Percentiles rank a stretch among this genome's conserved stretches.
Evolutionary conservation across 92 coral and sea anemone species (phyloP).

Genomic region (Montipora capitata): DNA sequence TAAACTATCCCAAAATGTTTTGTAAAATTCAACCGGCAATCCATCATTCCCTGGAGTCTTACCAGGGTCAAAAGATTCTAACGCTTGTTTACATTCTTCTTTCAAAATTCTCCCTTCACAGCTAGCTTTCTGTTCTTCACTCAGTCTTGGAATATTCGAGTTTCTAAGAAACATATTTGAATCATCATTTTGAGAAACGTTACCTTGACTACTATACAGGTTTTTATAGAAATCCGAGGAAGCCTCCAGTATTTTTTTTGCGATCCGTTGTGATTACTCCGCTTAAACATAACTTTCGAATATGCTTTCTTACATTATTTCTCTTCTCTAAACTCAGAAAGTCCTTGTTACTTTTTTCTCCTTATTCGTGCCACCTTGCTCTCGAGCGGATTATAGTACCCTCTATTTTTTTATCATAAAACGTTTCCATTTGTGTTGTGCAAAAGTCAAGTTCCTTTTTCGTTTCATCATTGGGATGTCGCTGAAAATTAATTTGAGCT

Average conservation of each 20-base stretch:
- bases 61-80: background rate
- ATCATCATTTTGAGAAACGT: no score
- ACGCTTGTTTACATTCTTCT: no score
- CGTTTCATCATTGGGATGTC: constrained; percentile 4
- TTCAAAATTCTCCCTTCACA: no score
- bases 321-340: constrained; percentile 26
- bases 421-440: background rate
- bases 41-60: constrained; percentile 10
- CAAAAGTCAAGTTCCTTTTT: constrained; percentile 2
- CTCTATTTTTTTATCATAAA: constrained; percentile 19
- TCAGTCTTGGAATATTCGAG: no score
- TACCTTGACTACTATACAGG: background rate
- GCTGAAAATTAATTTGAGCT: no score
- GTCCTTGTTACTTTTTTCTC: constrained; percentile 14
- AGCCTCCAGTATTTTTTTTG: background rate
- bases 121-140: no score
- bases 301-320: constrained; percentile 27
- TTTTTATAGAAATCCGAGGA: background rate
- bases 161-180: no score
- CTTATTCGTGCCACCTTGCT: constrained; percentile 39
- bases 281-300: constrained; percentile 18
- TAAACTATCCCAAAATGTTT: background rate
- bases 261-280: constrained; percentile 12
- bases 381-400: constrained; percentile 33
- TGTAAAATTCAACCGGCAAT: constrained; percentile 10